Conservation (phyloP, 2,113 vertebrate genomes). For the Ammospiza caudacuta region DNA sequence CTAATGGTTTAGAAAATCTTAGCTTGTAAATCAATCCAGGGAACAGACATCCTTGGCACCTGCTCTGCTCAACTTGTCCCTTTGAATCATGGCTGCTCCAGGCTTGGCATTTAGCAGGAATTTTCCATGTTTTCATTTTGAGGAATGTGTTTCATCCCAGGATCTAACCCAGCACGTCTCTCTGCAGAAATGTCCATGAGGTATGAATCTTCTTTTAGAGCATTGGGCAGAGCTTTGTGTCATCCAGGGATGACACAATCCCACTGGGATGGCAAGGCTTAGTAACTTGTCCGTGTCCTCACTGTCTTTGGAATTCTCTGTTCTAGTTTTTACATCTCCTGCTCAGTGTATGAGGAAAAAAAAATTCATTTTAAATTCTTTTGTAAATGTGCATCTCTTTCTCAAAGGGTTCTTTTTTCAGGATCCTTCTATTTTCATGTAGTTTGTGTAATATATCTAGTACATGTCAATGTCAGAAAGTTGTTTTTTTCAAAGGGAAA, state of each 20-base stretch:
- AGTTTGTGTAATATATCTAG: neutral
- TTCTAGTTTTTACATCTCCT: neutral
- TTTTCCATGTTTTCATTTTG: slow-evolving; percentile 32
- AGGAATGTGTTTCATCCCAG: neutral
- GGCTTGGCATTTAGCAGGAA: slow-evolving; percentile 19
- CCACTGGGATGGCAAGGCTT: neutral
- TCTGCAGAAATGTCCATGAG: neutral
- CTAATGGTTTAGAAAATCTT: slow-evolving; percentile 11
- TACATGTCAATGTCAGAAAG: neutral
- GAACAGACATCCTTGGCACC: slow-evolving; percentile 48
- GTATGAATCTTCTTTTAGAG: neutral
- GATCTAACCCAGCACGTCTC: neutral
- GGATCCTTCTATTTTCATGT: neutral
- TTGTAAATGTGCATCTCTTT: neutral
- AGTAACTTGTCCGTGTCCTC: neutral
- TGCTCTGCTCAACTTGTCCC: slow-evolving; percentile 30
- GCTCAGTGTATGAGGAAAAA: neutral
- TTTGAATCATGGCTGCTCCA: slow-evolving; percentile 41
- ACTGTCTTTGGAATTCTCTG: neutral
- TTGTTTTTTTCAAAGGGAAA: neutral
- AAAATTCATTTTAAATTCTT: neutral
- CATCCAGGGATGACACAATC: neutral
- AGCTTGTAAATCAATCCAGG: slow-evolving; percentile 30
- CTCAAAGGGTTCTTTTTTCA: neutral
- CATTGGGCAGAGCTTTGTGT: neutral